phyloP scores from a whole-genome alignment of 2,113 vertebrate genomes.

The Aleadryas rufinucha region DNA sequence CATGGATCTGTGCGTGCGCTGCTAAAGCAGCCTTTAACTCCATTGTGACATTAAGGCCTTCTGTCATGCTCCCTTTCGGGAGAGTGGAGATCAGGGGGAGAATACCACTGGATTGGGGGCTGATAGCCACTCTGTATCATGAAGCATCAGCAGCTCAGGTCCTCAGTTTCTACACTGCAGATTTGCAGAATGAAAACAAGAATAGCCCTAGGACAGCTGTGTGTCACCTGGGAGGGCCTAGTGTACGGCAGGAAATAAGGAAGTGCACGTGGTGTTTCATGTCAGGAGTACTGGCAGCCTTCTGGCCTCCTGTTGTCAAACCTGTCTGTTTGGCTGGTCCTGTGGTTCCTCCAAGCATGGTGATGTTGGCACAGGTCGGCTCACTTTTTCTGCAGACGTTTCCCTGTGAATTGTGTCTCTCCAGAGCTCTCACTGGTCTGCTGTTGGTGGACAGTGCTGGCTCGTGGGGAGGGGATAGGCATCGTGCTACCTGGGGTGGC shows the following conservation, averaged over 20 bases:
- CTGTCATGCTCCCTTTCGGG: fast-evolving
- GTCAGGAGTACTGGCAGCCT: background rate
- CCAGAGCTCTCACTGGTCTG: background rate
- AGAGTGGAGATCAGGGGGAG: background rate
- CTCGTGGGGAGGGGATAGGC: background rate
- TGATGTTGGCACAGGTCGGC: background rate
- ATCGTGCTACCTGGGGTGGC: fast-evolving
- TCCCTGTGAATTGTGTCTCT: background rate
- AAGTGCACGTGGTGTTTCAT: background rate
- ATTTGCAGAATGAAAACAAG: background rate
- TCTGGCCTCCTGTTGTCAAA: background rate
- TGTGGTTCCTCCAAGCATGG: background rate
- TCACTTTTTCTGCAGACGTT: background rate
- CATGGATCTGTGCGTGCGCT: background rate
- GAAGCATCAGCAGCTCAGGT: background rate
- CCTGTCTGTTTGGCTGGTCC: background rate
- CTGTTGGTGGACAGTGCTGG: background rate
- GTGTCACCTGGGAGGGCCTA: background rate
- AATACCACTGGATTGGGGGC: background rate
- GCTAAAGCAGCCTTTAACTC: background rate
- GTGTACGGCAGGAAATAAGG: background rate
- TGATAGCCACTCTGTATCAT: background rate
- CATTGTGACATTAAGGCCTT: background rate
- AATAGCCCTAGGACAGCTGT: background rate
- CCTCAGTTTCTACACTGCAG: background rate